Conservation (phyloP, 2,888 invertebrate species). For the Caenorhabditis doughertyi region DNA sequence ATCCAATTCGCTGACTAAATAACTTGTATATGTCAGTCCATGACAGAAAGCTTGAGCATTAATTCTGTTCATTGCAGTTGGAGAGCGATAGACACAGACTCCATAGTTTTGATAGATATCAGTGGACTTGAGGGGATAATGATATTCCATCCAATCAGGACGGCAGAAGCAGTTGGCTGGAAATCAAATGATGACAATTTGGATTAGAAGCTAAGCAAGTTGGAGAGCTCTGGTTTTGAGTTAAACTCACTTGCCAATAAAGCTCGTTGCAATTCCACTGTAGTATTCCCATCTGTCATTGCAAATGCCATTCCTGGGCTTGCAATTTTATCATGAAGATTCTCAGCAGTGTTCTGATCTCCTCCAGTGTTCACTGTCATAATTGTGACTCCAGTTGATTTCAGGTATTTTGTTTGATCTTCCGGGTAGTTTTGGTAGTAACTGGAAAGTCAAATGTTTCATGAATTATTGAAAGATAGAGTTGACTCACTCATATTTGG, state of each 20-base stretch:
- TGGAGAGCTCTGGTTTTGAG: neutral
- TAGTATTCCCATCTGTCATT: conserved; percentile 47
- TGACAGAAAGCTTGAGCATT: conserved; percentile 41
- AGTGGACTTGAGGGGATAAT: conserved; percentile 19
- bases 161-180: conserved; percentile 50
- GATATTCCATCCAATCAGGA: conserved; percentile 41
- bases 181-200: too few relatives aligned
- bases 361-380: conserved; percentile 46
- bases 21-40: conserved; percentile 13
- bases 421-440: conserved; percentile 34
- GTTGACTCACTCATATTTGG: conserved; percentile 41
- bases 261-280: conserved; percentile 22
- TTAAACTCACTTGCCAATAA: conserved; percentile 24
- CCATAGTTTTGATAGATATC: conserved; percentile 34
- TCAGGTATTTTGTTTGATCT: conserved; percentile 8
- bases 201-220: too few relatives aligned
- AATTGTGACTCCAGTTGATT: conserved; percentile 36
- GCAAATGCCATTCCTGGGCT: conserved; percentile 40
- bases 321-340: conserved; percentile 7
- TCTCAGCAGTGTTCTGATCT: conserved; percentile 26
- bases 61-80: conserved; percentile 16
- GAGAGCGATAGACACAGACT: conserved; percentile 35
- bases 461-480: neutral
- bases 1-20: conserved; percentile 47
- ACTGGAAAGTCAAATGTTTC: neutral